Percentiles rank a stretch among this genome's conserved stretches.
Conservation (phyloP, 2,797 vertebrate genomes). For the Eremophila alpestris region DNA sequence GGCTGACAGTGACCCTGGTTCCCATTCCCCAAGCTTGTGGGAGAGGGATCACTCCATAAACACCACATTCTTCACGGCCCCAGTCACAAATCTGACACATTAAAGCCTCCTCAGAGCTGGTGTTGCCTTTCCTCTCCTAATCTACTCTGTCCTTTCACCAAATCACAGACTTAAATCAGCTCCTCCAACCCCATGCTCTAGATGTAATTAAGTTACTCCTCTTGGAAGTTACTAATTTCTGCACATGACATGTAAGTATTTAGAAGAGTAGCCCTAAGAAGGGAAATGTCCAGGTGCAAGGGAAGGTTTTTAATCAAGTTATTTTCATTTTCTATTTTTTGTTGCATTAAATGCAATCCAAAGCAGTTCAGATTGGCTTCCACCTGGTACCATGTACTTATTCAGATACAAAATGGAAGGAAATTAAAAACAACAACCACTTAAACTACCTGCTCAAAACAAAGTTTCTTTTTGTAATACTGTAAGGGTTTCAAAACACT, state of each 20-base stretch:
- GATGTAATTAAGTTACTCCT: background rate
- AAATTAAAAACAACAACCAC: background rate
- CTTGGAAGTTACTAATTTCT: background rate
- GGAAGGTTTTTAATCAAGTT: background rate
- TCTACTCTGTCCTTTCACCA: background rate
- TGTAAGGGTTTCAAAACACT: background rate
- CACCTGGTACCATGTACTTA: background rate
- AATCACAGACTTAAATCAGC: background rate
- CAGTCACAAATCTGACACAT: no score
- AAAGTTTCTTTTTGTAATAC: background rate
- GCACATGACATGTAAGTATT: background rate
- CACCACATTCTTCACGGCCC: accelerated
- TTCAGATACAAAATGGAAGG: background rate
- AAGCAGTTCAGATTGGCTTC: background rate
- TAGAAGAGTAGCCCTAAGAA: background rate
- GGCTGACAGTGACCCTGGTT: background rate
- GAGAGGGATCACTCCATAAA: background rate
- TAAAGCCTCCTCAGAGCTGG: background rate
- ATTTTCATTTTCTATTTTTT: background rate
- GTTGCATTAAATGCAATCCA: background rate
- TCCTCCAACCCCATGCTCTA: background rate
- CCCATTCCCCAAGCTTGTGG: background rate
- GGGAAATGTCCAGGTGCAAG: background rate
- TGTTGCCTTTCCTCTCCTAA: background rate
- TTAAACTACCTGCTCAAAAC: background rate